These are phyloP conservation scores for Phacellophora camtschatica DNA, from an alignment of 30 jellyfish, hydroid and myxozoan species.

Conservation along the genomic window DNA sequence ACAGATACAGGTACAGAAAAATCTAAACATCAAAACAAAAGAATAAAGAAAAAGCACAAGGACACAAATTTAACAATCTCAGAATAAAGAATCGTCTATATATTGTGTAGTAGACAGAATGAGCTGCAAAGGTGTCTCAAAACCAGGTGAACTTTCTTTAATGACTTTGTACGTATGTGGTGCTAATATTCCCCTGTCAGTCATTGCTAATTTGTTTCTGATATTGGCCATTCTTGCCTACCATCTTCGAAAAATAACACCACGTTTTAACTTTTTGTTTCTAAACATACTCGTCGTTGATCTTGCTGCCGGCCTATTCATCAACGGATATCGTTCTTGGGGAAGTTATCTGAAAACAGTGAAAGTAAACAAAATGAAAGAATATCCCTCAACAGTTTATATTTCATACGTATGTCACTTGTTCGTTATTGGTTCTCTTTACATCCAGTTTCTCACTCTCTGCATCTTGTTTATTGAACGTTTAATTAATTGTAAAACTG, in stretches of 20 bases:
- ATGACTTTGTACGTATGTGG: background rate
- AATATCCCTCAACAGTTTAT: background rate
- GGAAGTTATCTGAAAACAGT: background rate
- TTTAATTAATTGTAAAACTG: background rate
- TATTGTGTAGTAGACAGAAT: too few species aligned
- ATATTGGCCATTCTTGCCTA: slow-evolving; percentile 4
- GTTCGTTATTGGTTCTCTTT: background rate
- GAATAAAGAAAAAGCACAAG: too few species aligned
- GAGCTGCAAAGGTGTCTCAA: slow-evolving; percentile 39
- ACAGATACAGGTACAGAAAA: too few species aligned
- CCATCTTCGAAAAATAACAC: slow-evolving; percentile 18
- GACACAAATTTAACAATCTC: too few species aligned
- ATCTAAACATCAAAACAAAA: too few species aligned
- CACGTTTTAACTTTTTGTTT: slow-evolving; percentile 2
- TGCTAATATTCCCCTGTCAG: background rate
- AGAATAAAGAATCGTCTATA: too few species aligned
- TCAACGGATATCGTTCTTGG: slow-evolving; percentile 32
- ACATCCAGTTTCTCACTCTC: background rate
- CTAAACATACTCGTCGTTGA: slow-evolving; percentile 1
- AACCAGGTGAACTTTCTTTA: background rate
- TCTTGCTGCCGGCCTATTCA: slow-evolving; percentile 2
- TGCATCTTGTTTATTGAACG: slow-evolving; percentile 2
- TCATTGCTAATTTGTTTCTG: slow-evolving; percentile 2
- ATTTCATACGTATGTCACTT: slow-evolving; percentile 6
- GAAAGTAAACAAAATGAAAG: background rate